Evolutionary conservation across 2,797 vertebrate genomes (phyloP), one percentile per base, ranked within the genome.

Genomic region (Fistularia commersonii): DNA sequence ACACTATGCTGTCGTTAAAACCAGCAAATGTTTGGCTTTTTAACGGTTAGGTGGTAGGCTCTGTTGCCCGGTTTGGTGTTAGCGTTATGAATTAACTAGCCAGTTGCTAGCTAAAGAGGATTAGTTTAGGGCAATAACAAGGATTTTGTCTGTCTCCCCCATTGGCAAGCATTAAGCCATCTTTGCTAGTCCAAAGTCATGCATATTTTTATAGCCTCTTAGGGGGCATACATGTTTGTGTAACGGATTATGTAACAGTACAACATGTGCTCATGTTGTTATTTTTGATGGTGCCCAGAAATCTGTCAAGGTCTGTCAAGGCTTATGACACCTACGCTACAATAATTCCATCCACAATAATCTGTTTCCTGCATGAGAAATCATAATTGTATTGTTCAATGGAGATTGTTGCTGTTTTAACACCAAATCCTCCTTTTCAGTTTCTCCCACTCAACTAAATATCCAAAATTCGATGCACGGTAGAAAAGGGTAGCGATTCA

Each of bases 211-310:
- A 45, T 57, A 13, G n/a, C 6, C 39, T 52, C 49, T 12, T 11
- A 8, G 7, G 43, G 53, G 44, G 42, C 51, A 32, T 11, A 53
- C 2, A 42, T 54, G 75, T 79, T 79, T 76, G 62, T 72, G 57
- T 64, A 79, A 68, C 57, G 39, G 10, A 33, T 85, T 83, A 81
- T 83, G 74, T 70, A 82, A 83, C 58, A 8, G 11, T 8, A 61
- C 38, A 58, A 59, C 74, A 76, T 81, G 82, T 80, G 76, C 63
- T 74, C 63, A 34, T 83, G 72, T 76, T 80, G 72, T 82, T 81
- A 74, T 84, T 81, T 82, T 57, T 50, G 79, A 71, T 79, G 50
- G 45, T 74, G 34, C 60, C 58, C 23, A 42, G 49, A 63, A 34
- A 54, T 13, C 48, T 54, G 58, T 60, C 50, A 3, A 41, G 42